Percentiles rank a stretch among this genome's conserved stretches.
Evolutionary conservation across 2,888 invertebrate species (phyloP).

Genomic region (Drosophila rellima): DNA sequence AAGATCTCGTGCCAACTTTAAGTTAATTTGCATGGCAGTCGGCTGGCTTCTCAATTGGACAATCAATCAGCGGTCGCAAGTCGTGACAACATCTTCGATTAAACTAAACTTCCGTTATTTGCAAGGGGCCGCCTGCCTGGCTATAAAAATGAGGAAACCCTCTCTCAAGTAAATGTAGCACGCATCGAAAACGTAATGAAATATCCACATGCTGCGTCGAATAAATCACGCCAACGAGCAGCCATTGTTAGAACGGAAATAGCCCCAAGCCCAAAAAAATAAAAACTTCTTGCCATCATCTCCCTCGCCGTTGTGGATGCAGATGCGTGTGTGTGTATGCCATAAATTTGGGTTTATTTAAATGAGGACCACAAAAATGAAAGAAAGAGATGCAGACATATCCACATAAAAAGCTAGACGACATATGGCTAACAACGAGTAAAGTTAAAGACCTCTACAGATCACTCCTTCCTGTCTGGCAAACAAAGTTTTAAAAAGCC

Average conservation of each 20-base stretch:
- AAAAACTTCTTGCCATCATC: neutral
- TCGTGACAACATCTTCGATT: conserved; percentile 79
- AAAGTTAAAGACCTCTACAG: conserved; percentile 21
- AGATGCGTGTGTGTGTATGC: conserved; percentile 29
- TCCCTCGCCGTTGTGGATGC: conserved; percentile 1
- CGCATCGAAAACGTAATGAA: conserved; percentile 65
- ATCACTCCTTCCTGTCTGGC: conserved; percentile 4
- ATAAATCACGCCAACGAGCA: conserved; percentile 72
- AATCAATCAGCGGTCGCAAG: conserved; percentile 75
- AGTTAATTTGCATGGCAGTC: conserved; percentile 53
- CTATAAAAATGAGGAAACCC: conserved; percentile 38
- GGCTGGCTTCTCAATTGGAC: conserved; percentile 57
- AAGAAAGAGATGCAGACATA: neutral
- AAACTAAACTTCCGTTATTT: conserved; percentile 73
- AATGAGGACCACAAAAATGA: conserved; percentile 56
- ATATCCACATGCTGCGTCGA: conserved; percentile 63
- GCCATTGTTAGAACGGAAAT: conserved; percentile 75
- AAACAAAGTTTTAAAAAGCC: conserved; percentile 37
- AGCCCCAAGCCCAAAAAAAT: conserved; percentile 38
- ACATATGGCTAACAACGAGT: conserved; percentile 61
- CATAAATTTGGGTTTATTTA: conserved; percentile 75
- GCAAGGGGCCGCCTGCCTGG: conserved; percentile 1
- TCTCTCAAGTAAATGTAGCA: conserved; percentile 39
- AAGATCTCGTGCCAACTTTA: conserved; percentile 10
- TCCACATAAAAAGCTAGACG: conserved; percentile 25